Percentiles rank a stretch among this genome's conserved stretches.
These are phyloP conservation scores for Exocentrus adspersus DNA, from an alignment of 2,888 invertebrate species.

Conservation along the genomic window DNA sequence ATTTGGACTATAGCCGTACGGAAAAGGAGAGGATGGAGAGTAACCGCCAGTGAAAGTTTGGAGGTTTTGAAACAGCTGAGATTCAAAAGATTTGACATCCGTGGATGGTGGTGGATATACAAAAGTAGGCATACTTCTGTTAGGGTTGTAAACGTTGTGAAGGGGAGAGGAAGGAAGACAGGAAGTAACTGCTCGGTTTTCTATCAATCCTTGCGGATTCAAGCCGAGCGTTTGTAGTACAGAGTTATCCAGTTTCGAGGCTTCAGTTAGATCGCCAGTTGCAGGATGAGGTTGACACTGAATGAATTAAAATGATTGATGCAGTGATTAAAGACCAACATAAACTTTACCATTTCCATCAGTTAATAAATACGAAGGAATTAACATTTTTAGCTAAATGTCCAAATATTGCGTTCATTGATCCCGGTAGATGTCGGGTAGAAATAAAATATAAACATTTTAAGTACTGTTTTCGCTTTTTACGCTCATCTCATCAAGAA, in stretches of 20 bases:
- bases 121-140: slow-evolving; percentile 56
- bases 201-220: slow-evolving; percentile 57
- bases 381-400: not conserved
- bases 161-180: slow-evolving; percentile 59
- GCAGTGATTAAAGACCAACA: not conserved
- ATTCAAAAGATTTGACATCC: slow-evolving; percentile 57
- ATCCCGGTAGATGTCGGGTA: too few species aligned
- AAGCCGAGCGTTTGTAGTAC: slow-evolving; percentile 55
- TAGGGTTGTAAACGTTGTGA: slow-evolving; percentile 54
- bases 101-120: slow-evolving; percentile 49
- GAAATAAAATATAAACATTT: too few species aligned
- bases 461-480: too few species aligned
- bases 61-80: slow-evolving; percentile 66
- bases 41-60: slow-evolving; percentile 66
- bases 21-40: slow-evolving; percentile 52
- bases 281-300: slow-evolving; percentile 44
- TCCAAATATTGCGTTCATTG: too few species aligned
- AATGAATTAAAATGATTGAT: slow-evolving; percentile 18
- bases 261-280: slow-evolving; percentile 46
- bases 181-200: slow-evolving; percentile 58
- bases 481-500: too few species aligned
- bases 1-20: slow-evolving; percentile 50
- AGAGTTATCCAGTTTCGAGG: slow-evolving; percentile 53
- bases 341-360: slow-evolving; percentile 13
- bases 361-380: too few species aligned